A percentile compares a stretch with the other conserved stretches of the same genome.
Evolutionary conservation across 2,888 invertebrate species (phyloP).

Genomic region (Drosophila multiciliata): DNA sequence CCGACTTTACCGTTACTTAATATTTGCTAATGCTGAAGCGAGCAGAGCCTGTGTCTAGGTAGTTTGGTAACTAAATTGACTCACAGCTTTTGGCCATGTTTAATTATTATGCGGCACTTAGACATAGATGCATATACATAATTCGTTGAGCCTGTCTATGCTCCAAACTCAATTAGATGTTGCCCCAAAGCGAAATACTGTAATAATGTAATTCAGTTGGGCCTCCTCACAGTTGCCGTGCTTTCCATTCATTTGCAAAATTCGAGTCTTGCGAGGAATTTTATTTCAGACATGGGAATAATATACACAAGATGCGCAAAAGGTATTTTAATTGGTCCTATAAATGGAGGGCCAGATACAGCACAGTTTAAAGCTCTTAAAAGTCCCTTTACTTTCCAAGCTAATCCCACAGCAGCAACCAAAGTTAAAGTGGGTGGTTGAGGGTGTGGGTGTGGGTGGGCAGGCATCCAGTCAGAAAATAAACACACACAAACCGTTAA

Average conservation of each 20-base stretch:
- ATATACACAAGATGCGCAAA: not conserved
- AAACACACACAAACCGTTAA: slow-evolving; percentile 36
- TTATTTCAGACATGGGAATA: not conserved
- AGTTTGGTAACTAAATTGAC: slow-evolving; percentile 29
- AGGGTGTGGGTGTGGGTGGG: not conserved
- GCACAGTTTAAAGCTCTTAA: slow-evolving; percentile 30
- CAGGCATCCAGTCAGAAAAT: not conserved
- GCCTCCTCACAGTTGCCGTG: slow-evolving; percentile 2
- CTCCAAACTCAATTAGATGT: slow-evolving; percentile 56
- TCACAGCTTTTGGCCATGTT: slow-evolving; percentile 19
- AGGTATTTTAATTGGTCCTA: slow-evolving; percentile 1
- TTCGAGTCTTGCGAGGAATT: not conserved
- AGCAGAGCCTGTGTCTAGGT: slow-evolving; percentile 57
- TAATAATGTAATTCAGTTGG: not conserved
- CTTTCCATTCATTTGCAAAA: not conserved
- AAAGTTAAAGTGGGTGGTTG: not conserved
- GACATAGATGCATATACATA: slow-evolving; percentile 4
- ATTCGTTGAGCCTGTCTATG: slow-evolving; percentile 16
- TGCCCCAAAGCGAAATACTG: not conserved
- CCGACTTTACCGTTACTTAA: slow-evolving; percentile 5
- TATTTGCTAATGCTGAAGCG: slow-evolving; percentile 13
- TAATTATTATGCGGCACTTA: slow-evolving; percentile 24
- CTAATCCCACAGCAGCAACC: not conserved
- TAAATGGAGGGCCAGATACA: slow-evolving; percentile 20
- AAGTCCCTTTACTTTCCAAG: slow-evolving; percentile 6